Evolutionary conservation across 30 jellyfish, hydroid and myxozoan species (phyloP), one percentile per base, ranked within the genome.

Genomic region (Rhopilema esculentum): DNA sequence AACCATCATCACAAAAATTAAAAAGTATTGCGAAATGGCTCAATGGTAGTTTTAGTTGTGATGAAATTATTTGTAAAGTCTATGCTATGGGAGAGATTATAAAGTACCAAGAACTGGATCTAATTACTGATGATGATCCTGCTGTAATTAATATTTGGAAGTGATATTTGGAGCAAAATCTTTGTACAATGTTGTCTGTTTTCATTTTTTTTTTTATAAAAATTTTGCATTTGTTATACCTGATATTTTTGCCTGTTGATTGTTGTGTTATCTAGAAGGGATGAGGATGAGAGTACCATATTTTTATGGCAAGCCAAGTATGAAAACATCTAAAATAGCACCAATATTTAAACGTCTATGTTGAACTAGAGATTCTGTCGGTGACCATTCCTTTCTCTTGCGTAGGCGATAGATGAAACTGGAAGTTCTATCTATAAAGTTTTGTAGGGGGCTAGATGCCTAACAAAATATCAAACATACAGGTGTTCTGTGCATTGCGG

Each of bases 81-180:
- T 75, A 72, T 30, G 95, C 95, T 0, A 75, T 82, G 8, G 98
- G 98, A 1, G 97, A 81, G 26, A 12, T 92, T 4, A 82, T 88
- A 6, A 69, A 64, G 21, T 76, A 76, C 79, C 97, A 93, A 61
- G 98, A 93, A 28, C 86, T 93, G 16, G 92, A 93, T 66, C 23
- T 26, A 69, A 68, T 66, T 28, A 88, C 97, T 7, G 98, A 93
- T 21, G 88, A 67, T 66, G 98, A 93, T 51, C 98, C 97, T 12
- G 66, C 92, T 25, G 95, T 93, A 49, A 85, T 93, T 16, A 77
- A 77, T 66, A 88, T 93, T 50, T 93, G 98, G 98, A 93, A 93
- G 69, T 92, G 75, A 75, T 24, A 27, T 17, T 8, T 49, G 31
- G 6, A 0, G 29, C 24, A 0, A 66, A 12, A 0, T 66, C 32